Percentiles rank a stretch among this genome's conserved stretches.
These are phyloP conservation scores for Spea bombifrons DNA, from an alignment of 2,113 vertebrate species.

Conservation along the genomic window DNA sequence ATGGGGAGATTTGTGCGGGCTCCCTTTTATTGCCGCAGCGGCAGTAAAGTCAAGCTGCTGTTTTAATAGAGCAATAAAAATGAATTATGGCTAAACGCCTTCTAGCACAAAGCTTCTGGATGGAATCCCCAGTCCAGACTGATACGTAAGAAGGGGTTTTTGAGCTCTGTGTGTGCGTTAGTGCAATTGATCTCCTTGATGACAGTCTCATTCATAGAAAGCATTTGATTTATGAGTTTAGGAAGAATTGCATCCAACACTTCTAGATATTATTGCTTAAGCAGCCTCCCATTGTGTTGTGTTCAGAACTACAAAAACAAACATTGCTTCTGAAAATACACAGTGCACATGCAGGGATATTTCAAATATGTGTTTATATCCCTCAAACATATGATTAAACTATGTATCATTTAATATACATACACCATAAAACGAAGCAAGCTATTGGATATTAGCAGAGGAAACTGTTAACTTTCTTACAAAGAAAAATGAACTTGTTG, in stretches of 20 bases:
- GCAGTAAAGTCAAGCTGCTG: constrained; percentile 76
- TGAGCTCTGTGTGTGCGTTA: constrained; percentile 79
- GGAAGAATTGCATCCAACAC: constrained; percentile 70
- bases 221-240: constrained; percentile 95
- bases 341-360: no score
- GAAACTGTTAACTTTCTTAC: no score
- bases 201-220: constrained; percentile 96
- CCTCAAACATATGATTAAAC: no score
- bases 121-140: constrained; percentile 75
- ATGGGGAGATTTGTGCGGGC: constrained; percentile 46
- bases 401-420: no score
- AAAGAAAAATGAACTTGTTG: not conserved
- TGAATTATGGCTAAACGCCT: constrained; percentile 91
- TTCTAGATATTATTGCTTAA: constrained; percentile 64
- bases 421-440: no score
- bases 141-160: constrained; percentile 94
- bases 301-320: constrained; percentile 33
- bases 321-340: not conserved
- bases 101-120: constrained; percentile 81
- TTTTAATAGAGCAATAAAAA: constrained; percentile 97
- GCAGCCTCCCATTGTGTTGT: constrained; percentile 50
- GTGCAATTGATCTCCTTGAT: constrained; percentile 91
- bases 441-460: no score
- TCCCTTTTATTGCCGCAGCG: constrained; percentile 58
- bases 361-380: no score